Conservation (phyloP, 1,140 invertebrate genomes). For the Galendromus occidentalis region DNA sequence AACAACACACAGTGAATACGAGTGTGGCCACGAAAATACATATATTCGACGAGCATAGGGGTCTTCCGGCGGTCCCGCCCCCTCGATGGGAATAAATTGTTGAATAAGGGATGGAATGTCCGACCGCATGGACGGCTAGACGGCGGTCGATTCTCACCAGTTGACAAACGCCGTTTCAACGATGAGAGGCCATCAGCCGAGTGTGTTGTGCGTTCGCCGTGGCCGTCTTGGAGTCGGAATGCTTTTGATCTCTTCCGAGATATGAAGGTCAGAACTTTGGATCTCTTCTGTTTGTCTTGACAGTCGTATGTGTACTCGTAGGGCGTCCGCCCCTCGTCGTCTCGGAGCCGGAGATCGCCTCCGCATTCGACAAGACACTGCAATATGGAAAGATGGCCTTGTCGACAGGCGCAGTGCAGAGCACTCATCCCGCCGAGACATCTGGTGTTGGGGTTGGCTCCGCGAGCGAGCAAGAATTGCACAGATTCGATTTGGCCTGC, state of each 20-base stretch:
- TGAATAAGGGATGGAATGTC: no score
- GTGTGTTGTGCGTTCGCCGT: background rate
- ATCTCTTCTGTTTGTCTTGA: background rate
- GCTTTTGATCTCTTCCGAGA: background rate
- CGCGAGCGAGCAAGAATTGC: background rate
- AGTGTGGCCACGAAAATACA: no score
- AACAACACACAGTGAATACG: no score
- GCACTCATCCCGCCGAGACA: background rate
- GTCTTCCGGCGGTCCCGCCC: no score
- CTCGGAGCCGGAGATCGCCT: background rate
- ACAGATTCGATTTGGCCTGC: background rate
- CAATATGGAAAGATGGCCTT: background rate
- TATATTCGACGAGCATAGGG: no score
- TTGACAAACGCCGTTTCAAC: background rate
- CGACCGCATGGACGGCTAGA: no score
- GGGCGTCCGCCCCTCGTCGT: background rate
- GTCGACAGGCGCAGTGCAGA: background rate
- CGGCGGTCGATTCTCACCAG: background rate
- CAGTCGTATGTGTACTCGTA: background rate
- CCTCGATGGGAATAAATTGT: no score
- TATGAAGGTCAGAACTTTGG: background rate
- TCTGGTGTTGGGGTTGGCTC: background rate
- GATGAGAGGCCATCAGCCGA: background rate
- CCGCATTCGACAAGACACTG: background rate
- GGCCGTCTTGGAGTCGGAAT: background rate